phyloP scores from a whole-genome alignment of 2,113 vertebrate genomes.

The Nesogale talazaci region DNA sequence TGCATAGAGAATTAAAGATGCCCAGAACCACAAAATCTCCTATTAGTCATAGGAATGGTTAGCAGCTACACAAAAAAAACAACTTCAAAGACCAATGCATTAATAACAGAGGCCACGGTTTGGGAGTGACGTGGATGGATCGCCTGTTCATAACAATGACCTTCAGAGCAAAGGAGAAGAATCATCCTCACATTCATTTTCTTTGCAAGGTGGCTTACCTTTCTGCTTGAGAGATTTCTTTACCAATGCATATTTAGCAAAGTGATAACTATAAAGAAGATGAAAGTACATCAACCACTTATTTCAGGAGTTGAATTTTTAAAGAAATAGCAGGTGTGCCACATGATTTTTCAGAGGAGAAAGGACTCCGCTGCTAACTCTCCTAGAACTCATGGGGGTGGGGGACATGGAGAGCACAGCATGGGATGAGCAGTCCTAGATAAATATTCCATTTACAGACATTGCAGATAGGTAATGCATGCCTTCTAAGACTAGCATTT shows the following conservation, averaged over 20 bases:
- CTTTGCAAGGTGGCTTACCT: constrained; percentile 71
- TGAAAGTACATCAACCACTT: constrained; percentile 74
- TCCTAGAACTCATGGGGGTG: neutral
- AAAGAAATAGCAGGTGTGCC: constrained; percentile 58
- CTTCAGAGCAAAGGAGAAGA: constrained; percentile 42
- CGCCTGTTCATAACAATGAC: constrained; percentile 63
- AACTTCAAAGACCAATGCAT: constrained; percentile 63
- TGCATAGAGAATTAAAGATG: constrained; percentile 42
- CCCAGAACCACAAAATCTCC: constrained; percentile 54
- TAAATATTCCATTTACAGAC: constrained; percentile 27
- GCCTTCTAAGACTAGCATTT: neutral
- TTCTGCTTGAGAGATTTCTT: constrained; percentile 67
- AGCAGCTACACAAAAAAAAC: neutral
- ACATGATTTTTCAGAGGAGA: constrained; percentile 6
- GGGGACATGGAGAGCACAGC: neutral
- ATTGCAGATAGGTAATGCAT: neutral
- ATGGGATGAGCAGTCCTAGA: neutral
- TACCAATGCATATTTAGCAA: constrained; percentile 66
- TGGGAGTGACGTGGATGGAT: neutral
- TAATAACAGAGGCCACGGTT: constrained; percentile 4
- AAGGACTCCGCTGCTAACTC: neutral
- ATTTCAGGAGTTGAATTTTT: constrained; percentile 67
- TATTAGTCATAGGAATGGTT: constrained; percentile 36
- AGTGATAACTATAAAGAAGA: constrained; percentile 49
- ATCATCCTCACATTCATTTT: constrained; percentile 7